phyloP scores from a whole-genome alignment of 2,113 vertebrate species.

The Balaenoptera acutorostrata region DNA sequence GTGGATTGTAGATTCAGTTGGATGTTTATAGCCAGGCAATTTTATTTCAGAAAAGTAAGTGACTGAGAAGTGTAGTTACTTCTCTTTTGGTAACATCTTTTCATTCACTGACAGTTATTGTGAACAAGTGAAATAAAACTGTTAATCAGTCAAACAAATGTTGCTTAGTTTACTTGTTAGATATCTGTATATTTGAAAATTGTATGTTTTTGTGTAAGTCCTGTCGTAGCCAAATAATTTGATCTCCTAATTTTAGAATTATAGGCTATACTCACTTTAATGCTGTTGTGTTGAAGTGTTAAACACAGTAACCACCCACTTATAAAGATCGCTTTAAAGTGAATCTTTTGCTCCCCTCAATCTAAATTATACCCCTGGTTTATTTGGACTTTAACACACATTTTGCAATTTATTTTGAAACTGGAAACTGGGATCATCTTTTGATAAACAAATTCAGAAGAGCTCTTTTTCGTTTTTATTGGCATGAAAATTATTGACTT shows the following conservation, averaged over 20 bases:
- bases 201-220: conserved; percentile 87
- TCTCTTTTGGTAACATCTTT: conserved; percentile 84
- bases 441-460: conserved; percentile 37
- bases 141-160: conserved; percentile 89
- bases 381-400: conserved; percentile 63
- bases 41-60: conserved; percentile 84
- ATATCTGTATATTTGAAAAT: conserved; percentile 88
- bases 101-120: conserved; percentile 88
- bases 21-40: conserved; percentile 79
- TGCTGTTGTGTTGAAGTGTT: conserved; percentile 78
- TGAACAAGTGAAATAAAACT: conserved; percentile 90
- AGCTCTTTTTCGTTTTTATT: conserved; percentile 37
- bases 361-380: conserved; percentile 66
- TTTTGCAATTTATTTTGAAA: conserved; percentile 59
- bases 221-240: conserved; percentile 87
- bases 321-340: conserved; percentile 79
- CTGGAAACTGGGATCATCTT: background rate
- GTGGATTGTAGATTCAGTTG: conserved; percentile 66
- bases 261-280: conserved; percentile 81
- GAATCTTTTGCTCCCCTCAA: conserved; percentile 71
- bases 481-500: conserved; percentile 39
- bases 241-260: conserved; percentile 85
- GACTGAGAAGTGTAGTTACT: conserved; percentile 83
- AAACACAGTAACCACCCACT: conserved; percentile 79
- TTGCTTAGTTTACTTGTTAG: conserved; percentile 86